Base-by-base conservation (phyloP, 2,113 vertebrate genomes). In the Boleophthalmus pectinirostris region DNA sequence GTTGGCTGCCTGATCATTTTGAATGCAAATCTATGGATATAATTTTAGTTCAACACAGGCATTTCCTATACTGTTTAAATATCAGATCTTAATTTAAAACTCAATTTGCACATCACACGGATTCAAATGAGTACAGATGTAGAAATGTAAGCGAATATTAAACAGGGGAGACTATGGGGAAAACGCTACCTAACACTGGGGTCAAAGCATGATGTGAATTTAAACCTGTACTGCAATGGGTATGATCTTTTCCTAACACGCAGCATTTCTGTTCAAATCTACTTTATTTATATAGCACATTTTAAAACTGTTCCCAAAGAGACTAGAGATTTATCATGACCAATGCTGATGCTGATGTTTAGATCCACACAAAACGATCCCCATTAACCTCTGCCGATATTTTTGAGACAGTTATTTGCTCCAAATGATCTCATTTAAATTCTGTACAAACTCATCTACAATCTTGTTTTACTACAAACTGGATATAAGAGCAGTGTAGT, bases 191-290 rank as follows among this genome's bases (percentile, higher is more conserved):
- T 65, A 35, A 72, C 18, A 57, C 67, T 69, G 56, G 69, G 54
- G 25, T 80, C 83, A 74, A 20, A 53, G 5, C 49, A 38, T 70
- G 69, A 66, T 56, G 16, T 80, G 74, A 71, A 87, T 79, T 64
- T 71, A 16, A 71, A 73, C 57, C 24, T 49, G 10, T 24, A 21
- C 49, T 20, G 49, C 49, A 57, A 24, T 13, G 54, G n/a, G 12
- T 57, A 21, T 23, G 2, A 11, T 51, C 69, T 29, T 16, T 21
- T n/a, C 24, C 56, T 68, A 9, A 61, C 56, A 68, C 14, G n/a
- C 64, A 58, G 18, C n/a, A 18, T 35, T 33, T 63, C 10, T 43
- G 38, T 43, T 10, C 38, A 43, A 43, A 43, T 43, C 38, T 8
- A 38, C 9, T 43, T 43, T 43, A 43, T 10, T 43, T 43, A 43